Percentiles rank a stretch among this genome's conserved stretches.
Conservation (phyloP, 1,140 invertebrate genomes). For the Muscidifurax raptorellus region DNA sequence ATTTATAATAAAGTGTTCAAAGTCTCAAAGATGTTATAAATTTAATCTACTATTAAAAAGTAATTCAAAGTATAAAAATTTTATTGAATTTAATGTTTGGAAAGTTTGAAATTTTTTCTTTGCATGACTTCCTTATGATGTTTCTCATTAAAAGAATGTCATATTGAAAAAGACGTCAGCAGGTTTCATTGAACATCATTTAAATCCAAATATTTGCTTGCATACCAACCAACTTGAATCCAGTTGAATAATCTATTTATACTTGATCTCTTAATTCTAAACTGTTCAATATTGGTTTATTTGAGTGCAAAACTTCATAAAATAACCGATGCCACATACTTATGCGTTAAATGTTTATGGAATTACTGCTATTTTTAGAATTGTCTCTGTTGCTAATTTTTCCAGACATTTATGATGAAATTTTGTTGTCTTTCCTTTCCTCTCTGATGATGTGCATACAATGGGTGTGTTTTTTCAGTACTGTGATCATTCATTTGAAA, state of each 20-base stretch:
- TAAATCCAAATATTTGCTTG: neutral
- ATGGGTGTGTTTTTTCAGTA: neutral
- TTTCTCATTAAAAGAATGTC: neutral
- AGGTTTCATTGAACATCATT: neutral
- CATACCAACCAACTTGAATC: neutral
- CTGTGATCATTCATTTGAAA: neutral
- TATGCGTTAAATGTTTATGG: too few relatives aligned
- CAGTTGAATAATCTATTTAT: neutral
- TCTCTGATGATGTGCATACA: neutral
- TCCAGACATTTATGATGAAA: neutral
- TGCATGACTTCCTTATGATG: neutral
- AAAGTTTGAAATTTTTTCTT: neutral
- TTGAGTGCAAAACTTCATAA: neutral
- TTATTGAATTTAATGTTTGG: neutral
- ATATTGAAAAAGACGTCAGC: neutral
- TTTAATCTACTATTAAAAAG: neutral
- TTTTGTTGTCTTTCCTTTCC: neutral
- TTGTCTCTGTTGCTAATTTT: neutral
- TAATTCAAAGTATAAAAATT: neutral
- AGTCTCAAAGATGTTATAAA: neutral
- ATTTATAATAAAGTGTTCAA: neutral
- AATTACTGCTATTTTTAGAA: too few relatives aligned
- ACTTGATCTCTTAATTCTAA: neutral
- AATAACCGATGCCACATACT: neutral
- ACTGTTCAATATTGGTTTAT: neutral